phyloP scores from a whole-genome alignment of 2,888 invertebrate species.

The Furcula furcula region DNA sequence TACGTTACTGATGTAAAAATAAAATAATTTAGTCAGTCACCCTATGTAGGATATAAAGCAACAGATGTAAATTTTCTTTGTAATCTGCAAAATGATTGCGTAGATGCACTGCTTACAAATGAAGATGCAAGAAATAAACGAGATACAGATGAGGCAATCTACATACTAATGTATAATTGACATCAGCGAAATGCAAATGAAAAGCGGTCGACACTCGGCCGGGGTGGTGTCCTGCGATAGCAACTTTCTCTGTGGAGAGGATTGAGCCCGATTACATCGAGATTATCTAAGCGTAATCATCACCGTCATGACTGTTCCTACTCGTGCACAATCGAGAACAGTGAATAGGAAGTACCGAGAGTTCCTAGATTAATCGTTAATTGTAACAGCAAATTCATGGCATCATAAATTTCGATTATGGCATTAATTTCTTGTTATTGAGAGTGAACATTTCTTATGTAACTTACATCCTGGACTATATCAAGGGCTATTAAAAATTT shows the following conservation, averaged over 20 bases:
- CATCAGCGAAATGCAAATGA: background rate
- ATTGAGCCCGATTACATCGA: conserved; percentile 56
- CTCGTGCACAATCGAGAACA: conserved; percentile 50
- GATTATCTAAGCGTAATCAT: conserved; percentile 66
- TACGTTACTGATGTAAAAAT: too few species aligned
- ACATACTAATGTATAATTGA: background rate
- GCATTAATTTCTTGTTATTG: too few species aligned
- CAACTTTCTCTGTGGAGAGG: conserved; percentile 66
- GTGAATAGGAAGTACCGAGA: conserved; percentile 47
- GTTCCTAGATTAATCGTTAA: conserved; percentile 40
- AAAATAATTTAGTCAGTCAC: too few species aligned
- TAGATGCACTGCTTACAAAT: conserved; percentile 4
- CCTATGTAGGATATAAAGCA: too few species aligned
- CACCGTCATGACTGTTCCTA: conserved; percentile 61
- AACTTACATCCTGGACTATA: too few species aligned
- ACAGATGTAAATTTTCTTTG: too few species aligned
- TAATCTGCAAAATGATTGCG: conserved; percentile 5
- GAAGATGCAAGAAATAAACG: conserved; percentile 10
- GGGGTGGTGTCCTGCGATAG: conserved; percentile 29
- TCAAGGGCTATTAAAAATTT: too few species aligned
- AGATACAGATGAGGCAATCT: too few species aligned
- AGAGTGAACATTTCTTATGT: too few species aligned
- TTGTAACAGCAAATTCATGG: conserved; percentile 17
- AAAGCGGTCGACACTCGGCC: background rate
- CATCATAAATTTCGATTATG: background rate